Base-by-base conservation (phyloP, 2,113 vertebrate genomes). In the Brachirus orientalis region DNA sequence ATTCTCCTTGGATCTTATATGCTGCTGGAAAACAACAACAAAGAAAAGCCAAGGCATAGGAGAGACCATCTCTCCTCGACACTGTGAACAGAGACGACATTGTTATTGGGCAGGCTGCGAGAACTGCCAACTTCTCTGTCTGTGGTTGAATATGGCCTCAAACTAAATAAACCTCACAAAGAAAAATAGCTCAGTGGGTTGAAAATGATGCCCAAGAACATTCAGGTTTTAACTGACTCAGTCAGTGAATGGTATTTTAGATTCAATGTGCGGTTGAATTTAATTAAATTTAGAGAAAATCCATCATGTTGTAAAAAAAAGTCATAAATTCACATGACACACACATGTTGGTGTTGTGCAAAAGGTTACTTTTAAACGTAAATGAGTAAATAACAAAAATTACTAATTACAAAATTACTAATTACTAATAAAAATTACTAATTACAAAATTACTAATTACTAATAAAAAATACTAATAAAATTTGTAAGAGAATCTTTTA, bases 51-150 rank as follows among this genome's bases (percentile, higher is more conserved):
- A 9, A 11, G 47, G 57, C 59, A 74, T 36, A 69, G 57, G 37
- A 67, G 44, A 22, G 48, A 63, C 41, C 50, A 53, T 69, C 63
- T 82, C 57, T 69, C 46, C 47, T 70, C n/a, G 63, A 33, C 43
- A 75, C 38, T 50, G 58, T 56, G 55, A 77, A 73, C 50, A 55
- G 46, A 80, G 78, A 60, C 84, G 82, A 83, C 63, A 70, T 77
- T 62, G 77, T 80, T 74, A 84, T 41, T 80, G 72, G 35, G 50
- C 45, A 55, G 54, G 56, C 50, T 69, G 48, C 3, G 14, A 70
- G 38, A 66, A 28, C 54, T 56, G 64, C 19, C 48, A 52, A 67
- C 40, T 58, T 36, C 43, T 51, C 19, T 46, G 20, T 51, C 62
- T 70, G 64, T 7, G 20, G 56, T 47, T 52, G 45, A 77, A 67